Evolutionary conservation across 2,113 vertebrate genomes (phyloP), one percentile per base, ranked within the genome.

Genomic region (Cebidichthys violaceus): DNA sequence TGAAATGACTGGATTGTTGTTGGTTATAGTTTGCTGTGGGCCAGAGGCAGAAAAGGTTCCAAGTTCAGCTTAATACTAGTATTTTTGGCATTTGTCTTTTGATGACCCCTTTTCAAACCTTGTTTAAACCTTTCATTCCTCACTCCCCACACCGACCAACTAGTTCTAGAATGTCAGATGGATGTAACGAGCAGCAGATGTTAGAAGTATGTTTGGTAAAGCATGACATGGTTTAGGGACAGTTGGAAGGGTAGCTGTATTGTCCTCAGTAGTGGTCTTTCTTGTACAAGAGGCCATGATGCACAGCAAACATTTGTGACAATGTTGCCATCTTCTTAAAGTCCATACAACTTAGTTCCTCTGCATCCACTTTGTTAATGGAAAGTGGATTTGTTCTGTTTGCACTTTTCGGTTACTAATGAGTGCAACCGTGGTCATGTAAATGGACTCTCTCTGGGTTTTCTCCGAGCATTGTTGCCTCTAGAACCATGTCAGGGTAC

Each of bases 11-110:
- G 79, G 31, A 60, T 84, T 71, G 80, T 73, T 64, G 76, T 81
- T 70, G 61, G 64, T 60, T 86, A 77, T 69, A 90, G 68, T 89
- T 87, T 74, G 55, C 68, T 65, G 86, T 78, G 83, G 62, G 64
- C 84, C 78, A 88, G 29, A 90, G 88, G 81, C 86, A 89, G 77
- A 74, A 85, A 87, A 83, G 35, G 76, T 70, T 91, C 70, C 80
- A 52, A 82, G 35, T 73, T 90, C 70, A 76, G 81, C 80, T 87
- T 73, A 82, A 54, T 60, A 33, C 6, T 33, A 39, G n/a, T 29
- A 4, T 62, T 81, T 87, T 84, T 75, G 81, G 61, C 67, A 54
- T 88, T 81, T 72, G 27, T 86, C 77, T 37, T 62, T 67, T 67
- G 14, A 73, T 77, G 27, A 77, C n/a, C 24, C 18, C 22, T 65